Evolutionary conservation across 1,140 invertebrate genomes (phyloP).

Genomic region (Drosophila arizonae): DNA sequence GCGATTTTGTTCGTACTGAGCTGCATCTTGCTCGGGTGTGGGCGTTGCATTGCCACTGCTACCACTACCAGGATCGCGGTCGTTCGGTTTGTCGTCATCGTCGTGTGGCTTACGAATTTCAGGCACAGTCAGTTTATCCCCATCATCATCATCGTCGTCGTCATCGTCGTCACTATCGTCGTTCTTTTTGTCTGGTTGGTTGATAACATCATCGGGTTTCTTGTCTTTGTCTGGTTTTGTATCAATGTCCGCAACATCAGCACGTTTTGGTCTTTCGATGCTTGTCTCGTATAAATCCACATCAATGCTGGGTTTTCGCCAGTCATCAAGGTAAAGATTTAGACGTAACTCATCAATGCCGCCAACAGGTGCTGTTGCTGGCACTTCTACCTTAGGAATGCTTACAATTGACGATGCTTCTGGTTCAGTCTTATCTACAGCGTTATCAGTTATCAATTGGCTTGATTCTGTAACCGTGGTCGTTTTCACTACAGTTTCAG

Average conservation of each 20-base stretch:
- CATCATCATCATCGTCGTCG: conserved; percentile 78
- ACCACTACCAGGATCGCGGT: conserved; percentile 86
- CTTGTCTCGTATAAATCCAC: conserved; percentile 45
- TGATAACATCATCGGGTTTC: conserved; percentile 56
- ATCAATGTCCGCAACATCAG: conserved; percentile 42
- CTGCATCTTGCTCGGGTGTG: conserved; percentile 80
- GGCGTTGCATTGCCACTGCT: conserved; percentile 85
- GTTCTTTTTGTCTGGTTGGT: conserved; percentile 67
- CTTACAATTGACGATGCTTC: conserved; percentile 65
- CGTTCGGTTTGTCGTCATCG: conserved; percentile 84
- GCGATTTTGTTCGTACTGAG: conserved; percentile 75
- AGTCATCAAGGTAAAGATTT: conserved; percentile 72
- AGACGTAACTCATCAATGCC: conserved; percentile 58
- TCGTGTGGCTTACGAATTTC: conserved; percentile 81
- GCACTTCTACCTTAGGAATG: conserved; percentile 69
- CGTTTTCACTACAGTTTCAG: conserved; percentile 77
- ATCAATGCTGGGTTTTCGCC: conserved; percentile 45
- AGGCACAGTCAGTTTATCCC: conserved; percentile 70
- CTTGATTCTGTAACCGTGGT: conserved; percentile 66
- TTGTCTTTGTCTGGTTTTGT: conserved; percentile 72
- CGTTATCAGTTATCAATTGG: conserved; percentile 55
- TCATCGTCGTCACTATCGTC: conserved; percentile 82
- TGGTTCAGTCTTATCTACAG: conserved; percentile 79
- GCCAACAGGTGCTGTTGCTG: conserved; percentile 28
- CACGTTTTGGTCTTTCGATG: conserved; percentile 53